Evolutionary conservation across 2,888 invertebrate genomes (phyloP).

Genomic region (Stenodema calcarata): DNA sequence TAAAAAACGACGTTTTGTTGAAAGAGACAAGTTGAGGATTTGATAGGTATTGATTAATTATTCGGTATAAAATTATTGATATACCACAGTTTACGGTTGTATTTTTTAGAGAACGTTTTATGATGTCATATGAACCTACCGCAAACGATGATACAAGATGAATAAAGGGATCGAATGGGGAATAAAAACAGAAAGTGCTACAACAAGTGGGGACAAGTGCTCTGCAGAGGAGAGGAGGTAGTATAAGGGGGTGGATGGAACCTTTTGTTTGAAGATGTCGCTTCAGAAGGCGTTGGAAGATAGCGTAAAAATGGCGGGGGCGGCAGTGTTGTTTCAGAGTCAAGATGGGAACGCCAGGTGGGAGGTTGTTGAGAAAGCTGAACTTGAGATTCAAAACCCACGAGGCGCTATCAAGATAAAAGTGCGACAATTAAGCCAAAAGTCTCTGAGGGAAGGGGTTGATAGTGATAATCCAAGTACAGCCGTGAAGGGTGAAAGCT

Average conservation of each 20-base stretch:
- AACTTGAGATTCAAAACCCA: background rate
- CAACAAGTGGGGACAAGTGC: background rate
- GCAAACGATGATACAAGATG: no score
- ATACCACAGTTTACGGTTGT: no score
- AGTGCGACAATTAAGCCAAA: background rate
- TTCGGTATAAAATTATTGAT: no score
- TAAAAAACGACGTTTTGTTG: no score
- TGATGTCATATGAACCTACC: no score
- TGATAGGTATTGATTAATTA: no score
- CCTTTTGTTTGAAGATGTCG: constrained; percentile 2
- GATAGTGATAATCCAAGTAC: constrained; percentile 20
- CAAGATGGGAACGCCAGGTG: constrained; percentile 1
- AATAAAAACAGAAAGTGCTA: background rate
- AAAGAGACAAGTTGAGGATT: no score
- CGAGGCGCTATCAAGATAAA: background rate
- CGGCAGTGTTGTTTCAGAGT: constrained; percentile 3
- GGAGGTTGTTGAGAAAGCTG: background rate
- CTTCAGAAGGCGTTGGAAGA: background rate
- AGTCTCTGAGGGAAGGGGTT: background rate
- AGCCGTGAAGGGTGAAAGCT: background rate
- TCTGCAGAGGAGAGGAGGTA: background rate
- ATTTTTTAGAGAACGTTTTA: no score
- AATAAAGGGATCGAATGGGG: background rate
- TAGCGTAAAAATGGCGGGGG: background rate
- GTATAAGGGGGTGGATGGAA: background rate